These are phyloP conservation scores for Andrena cerasifolii DNA, from an alignment of 1,140 invertebrate genomes.

Conservation along the genomic window DNA sequence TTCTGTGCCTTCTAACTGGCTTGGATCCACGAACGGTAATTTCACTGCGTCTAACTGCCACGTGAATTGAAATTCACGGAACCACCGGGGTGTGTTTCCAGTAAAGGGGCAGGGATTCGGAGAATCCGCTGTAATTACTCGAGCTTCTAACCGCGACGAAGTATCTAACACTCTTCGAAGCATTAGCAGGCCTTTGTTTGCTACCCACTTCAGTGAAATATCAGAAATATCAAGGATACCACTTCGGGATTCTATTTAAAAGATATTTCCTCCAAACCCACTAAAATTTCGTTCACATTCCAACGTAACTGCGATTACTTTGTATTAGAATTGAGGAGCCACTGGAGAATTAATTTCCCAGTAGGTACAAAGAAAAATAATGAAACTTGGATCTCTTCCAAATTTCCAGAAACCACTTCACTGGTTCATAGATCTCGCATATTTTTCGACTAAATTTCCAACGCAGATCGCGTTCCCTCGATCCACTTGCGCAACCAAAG, in stretches of 20 bases:
- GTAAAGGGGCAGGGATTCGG: neutral
- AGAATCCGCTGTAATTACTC: neutral
- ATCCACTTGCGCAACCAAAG: constrained; percentile 22
- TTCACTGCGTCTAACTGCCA: neutral
- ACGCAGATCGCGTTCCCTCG: constrained; percentile 2
- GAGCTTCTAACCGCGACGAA: neutral
- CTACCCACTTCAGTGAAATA: no score
- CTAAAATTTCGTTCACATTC: no score
- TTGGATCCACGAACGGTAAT: constrained; percentile 2
- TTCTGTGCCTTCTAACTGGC: constrained; percentile 32
- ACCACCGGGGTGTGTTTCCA: neutral
- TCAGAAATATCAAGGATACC: no score
- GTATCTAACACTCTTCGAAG: neutral
- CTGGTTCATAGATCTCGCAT: neutral
- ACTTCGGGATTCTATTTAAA: no score
- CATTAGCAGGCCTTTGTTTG: no score
- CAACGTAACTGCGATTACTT: no score
- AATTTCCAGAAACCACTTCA: neutral
- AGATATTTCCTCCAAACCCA: no score
- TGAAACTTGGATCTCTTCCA: no score
- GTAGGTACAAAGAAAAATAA: no score
- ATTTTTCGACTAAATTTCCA: neutral
- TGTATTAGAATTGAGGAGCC: no score
- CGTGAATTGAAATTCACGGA: neutral
- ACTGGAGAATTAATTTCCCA: no score